Base-by-base conservation (phyloP, 2,888 invertebrate genomes). In the Tachystola acroxantha region DNA sequence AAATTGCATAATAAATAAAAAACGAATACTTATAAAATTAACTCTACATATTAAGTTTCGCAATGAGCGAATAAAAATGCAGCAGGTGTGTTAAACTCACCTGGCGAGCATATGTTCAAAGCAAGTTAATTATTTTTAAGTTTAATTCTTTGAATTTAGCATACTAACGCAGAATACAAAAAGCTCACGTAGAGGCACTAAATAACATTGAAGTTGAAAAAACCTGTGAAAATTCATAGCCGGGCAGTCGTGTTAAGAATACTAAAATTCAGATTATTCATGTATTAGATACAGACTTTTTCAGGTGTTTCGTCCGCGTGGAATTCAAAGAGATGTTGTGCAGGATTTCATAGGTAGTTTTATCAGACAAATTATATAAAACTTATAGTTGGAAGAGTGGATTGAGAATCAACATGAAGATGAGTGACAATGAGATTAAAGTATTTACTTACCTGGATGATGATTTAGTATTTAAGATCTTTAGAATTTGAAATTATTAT, bases 1-100 rank as follows among this genome's bases (percentile, higher is more conserved):
- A 48, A 65, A 75, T 85, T 86, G 72, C 85, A 70, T 67, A 63
- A 54, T 57, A 49, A 61, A 65, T 63, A 59, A 27, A n/a, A 27
- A 16, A 50, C 29, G 36, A 39, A 37, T 40, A n/a, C n/a, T n/a
- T n/a, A 55, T 56, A 62, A 67, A 78, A 69, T 64, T 68, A 63
- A 70, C 71, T 64, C 60, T 50, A 53, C 62, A 66, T 82, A 85
- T 86, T 79, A 80, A 76, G 64, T 86, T 85, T 80, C 84, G 58
- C 69, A 57, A 64, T 56, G 59, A 57, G 57, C 48, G 58, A 66
- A 68, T 67, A 70, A 64, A 69, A 64, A 66, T 53, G 53, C 57
- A 60, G 73, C 85, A 85, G 85, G 81, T 84, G 82, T 56, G 48
- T 44, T 50, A 48, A 51, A 40, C 62, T 72, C 84, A 85, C 80